Evolutionary conservation across 2,888 invertebrate species (phyloP).

Genomic region (Apomyelois bistriatella): DNA sequence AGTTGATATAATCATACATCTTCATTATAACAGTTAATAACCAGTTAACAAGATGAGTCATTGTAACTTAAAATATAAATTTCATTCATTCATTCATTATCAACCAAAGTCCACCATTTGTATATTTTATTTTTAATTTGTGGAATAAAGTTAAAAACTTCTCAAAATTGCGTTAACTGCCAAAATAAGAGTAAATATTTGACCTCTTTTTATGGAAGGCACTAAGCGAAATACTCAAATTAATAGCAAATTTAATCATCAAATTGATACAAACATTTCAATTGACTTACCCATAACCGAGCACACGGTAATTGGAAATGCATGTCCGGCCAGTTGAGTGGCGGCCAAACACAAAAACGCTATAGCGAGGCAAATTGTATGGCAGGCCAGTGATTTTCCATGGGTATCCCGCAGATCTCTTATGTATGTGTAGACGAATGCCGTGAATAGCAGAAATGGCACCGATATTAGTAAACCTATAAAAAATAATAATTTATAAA

Average conservation of each 20-base stretch:
- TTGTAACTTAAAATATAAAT: too few relatives aligned
- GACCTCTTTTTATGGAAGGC: neutral
- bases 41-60: too few relatives aligned
- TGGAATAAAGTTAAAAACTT: too few relatives aligned
- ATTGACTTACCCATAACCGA: conserved; percentile 65
- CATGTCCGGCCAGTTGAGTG: conserved; percentile 74
- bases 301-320: conserved; percentile 67
- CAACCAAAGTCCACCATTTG: too few relatives aligned
- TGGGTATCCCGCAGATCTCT: conserved; percentile 77
- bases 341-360: conserved; percentile 78
- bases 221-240: neutral
- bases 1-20: too few relatives aligned
- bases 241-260: neutral
- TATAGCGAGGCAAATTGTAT: conserved; percentile 74
- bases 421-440: conserved; percentile 68
- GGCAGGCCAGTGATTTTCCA: conserved; percentile 78
- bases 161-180: too few relatives aligned
- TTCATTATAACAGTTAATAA: neutral
- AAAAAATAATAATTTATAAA: conserved; percentile 31
- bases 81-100: too few relatives aligned
- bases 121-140: too few relatives aligned
- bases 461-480: conserved; percentile 74
- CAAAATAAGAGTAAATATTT: too few relatives aligned
- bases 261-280: neutral
- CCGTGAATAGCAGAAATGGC: conserved; percentile 73